These are phyloP conservation scores for Bradypodion ventrale DNA, from an alignment of 2,797 vertebrate genomes.

Conservation along the genomic window DNA sequence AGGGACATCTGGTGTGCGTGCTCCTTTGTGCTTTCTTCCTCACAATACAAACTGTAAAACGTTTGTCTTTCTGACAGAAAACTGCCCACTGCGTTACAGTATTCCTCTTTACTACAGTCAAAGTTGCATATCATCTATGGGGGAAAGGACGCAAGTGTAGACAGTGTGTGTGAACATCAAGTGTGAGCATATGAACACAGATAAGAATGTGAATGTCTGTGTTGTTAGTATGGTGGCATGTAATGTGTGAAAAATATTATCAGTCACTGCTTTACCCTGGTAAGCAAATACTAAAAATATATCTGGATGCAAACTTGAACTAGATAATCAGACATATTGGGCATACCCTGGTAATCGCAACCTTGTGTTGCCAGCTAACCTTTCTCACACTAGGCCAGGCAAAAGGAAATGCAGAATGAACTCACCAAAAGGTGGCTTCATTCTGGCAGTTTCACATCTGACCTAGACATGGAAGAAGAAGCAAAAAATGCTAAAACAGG, in stretches of 20 bases:
- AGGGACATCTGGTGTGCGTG: conserved; percentile 1
- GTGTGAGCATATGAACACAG: neutral
- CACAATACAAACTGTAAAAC: neutral
- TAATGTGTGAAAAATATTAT: neutral
- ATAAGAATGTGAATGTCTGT: neutral
- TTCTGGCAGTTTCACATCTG: too few species aligned
- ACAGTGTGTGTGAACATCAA: neutral
- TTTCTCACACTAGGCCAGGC: too few species aligned
- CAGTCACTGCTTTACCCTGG: accelerated
- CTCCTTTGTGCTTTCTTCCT: conserved; percentile 17
- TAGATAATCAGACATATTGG: neutral
- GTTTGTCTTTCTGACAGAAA: neutral
- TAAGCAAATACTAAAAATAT: conserved; percentile 21
- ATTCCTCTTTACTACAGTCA: neutral
- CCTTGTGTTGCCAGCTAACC: too few species aligned
- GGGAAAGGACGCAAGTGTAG: neutral
- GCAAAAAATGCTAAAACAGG: neutral
- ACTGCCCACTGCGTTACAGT: conserved; percentile 1
- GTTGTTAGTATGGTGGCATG: neutral
- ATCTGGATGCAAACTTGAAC: neutral
- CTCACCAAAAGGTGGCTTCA: too few species aligned
- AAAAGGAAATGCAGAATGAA: too few species aligned
- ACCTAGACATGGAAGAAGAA: too few species aligned
- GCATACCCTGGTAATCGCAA: too few species aligned
- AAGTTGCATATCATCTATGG: neutral